Conservation (phyloP, 2,113 vertebrate species). For the Eclectus roratus region DNA sequence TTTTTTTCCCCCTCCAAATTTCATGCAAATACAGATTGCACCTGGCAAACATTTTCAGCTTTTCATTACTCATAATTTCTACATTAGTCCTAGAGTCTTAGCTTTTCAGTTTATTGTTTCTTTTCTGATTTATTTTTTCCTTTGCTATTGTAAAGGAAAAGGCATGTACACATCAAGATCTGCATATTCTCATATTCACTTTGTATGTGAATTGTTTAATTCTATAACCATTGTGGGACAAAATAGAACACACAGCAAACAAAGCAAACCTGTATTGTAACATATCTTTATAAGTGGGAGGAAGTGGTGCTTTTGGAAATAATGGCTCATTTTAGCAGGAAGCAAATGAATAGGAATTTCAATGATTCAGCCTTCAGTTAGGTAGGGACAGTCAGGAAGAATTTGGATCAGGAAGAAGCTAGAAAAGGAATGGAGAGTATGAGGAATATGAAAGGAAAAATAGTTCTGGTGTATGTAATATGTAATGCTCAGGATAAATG, state of each 20-base stretch:
- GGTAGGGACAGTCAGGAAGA: background rate
- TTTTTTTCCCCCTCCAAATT: background rate
- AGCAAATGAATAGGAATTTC: background rate
- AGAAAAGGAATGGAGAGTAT: background rate
- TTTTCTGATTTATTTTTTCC: background rate
- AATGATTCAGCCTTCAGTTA: slow-evolving; percentile 11
- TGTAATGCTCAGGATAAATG: background rate
- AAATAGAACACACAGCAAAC: background rate
- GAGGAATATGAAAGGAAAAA: background rate
- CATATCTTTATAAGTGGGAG: background rate
- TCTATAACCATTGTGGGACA: background rate
- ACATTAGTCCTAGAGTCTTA: background rate
- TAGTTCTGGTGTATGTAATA: background rate
- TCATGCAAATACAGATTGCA: background rate
- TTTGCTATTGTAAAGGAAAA: background rate
- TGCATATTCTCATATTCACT: background rate
- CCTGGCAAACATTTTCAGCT: background rate
- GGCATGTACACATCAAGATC: background rate
- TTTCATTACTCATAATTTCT: background rate
- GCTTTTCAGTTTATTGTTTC: background rate
- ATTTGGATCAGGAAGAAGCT: background rate
- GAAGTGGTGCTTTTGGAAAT: slow-evolving; percentile 19
- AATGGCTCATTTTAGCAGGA: background rate
- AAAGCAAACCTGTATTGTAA: background rate
- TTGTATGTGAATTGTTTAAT: background rate